Base-by-base conservation (phyloP, 2,113 vertebrate species). In the Bos javanicus region DNA sequence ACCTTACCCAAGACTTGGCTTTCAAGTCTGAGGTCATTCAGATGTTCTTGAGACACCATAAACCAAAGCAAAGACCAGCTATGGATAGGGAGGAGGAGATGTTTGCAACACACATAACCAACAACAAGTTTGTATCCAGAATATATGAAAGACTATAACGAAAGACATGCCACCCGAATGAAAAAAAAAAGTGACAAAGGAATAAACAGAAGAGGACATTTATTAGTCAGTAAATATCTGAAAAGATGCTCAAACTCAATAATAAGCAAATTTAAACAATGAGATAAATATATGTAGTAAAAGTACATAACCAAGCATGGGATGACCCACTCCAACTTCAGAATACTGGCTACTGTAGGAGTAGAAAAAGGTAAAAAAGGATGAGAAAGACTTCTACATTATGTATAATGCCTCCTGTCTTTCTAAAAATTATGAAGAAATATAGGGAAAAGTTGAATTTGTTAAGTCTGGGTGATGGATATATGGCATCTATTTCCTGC, bases 361-460 rank as follows among this genome's bases (percentile, higher is more conserved):
- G 85, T 13, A 21, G 21, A 33, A 74, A 39, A 80, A 87, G 36
- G 39, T 39, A 59, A 16, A 48, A 59, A 13, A 48, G 25, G 9
- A 57, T 86, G 30, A 60, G 3, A 10, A 85, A 46, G 46, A 60
- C 60, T 93, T 71, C 8, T 78, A 14, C 78, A 15, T 36, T 85
- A 36, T 16, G 0, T 74, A 33, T 36, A 76, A 80, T 57, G 15
- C 39, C 23, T 90, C 82, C 5, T 81, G 78, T 94, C 67, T 82
- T 95, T 95, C 76, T 97, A 50, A 97, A 87, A 76, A 64, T n/a
- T 33, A 36, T 81, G 15, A 87, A 76, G 46, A 89, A 90, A 78
- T 84, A 81, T 16, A 91, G 3, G 36, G 19, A 67, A 84, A 82
- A 54, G 17, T 52, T 88, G 64, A 81, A 82, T 60, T 36, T 60